These are phyloP conservation scores for Typhlichthys subterraneus DNA, from an alignment of 2,797 vertebrate genomes.

Conservation along the genomic window DNA sequence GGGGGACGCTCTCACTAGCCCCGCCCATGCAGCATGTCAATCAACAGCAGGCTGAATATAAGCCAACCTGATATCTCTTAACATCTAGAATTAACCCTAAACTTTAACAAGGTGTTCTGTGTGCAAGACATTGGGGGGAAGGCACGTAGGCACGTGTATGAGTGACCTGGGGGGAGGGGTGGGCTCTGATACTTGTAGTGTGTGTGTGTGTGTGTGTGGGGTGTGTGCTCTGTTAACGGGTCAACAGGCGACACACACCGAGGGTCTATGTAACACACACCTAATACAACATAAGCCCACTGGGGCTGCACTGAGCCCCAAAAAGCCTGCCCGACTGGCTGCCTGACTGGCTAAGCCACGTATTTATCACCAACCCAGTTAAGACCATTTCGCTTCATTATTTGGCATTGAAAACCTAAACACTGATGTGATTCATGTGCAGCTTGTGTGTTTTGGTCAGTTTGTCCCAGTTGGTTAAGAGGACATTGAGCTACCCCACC, in stretches of 20 bases:
- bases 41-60: constrained; percentile 52
- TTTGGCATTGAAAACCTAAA: constrained; percentile 51
- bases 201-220: constrained; percentile 2
- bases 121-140: constrained; percentile 36
- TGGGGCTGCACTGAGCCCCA: constrained; percentile 53
- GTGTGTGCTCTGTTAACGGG: constrained; percentile 57
- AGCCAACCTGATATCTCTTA: constrained; percentile 53
- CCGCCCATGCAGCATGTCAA: constrained; percentile 5
- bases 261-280: constrained; percentile 72
- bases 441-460: constrained; percentile 17
- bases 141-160: constrained; percentile 33
- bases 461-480: constrained; percentile 9
- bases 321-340: constrained; percentile 47
- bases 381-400: constrained; percentile 34
- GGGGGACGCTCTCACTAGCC: neutral
- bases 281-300: constrained; percentile 52
- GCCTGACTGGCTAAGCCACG: constrained; percentile 22
- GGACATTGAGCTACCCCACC: neutral
- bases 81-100: constrained; percentile 49
- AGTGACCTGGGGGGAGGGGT: constrained; percentile 11
- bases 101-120: constrained; percentile 53
- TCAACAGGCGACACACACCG: constrained; percentile 63
- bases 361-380: constrained; percentile 59
- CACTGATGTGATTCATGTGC: constrained; percentile 41
- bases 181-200: constrained; percentile 23